phyloP scores from a whole-genome alignment of 2,888 invertebrate species.

The Metopia argyrocephala region DNA sequence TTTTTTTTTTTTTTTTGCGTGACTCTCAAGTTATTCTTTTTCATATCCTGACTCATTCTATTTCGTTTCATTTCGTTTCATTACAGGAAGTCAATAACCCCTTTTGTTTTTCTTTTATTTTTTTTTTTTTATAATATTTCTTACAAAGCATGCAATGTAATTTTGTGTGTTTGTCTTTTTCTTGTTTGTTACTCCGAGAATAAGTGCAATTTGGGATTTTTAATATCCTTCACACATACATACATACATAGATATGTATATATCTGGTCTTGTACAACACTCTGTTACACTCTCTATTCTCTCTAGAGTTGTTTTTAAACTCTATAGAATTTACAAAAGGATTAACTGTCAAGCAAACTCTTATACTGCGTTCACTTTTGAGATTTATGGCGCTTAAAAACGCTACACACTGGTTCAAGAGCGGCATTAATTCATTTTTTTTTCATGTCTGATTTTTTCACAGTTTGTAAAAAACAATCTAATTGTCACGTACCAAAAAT shows the following conservation, averaged over 20 bases:
- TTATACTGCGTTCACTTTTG: no score
- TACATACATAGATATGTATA: background rate
- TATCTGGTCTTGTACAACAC: no score
- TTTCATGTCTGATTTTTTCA: no score
- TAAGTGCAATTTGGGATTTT: background rate
- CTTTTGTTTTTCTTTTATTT: conserved; percentile 43
- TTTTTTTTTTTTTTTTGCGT: conserved; percentile 45
- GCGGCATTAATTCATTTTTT: no score
- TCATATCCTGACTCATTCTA: conserved; percentile 53
- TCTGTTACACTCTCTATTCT: no score
- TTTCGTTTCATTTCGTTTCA: conserved; percentile 16
- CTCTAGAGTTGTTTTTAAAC: no score
- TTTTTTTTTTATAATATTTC: background rate
- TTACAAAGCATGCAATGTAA: background rate
- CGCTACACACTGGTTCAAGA: no score
- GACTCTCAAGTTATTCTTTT: conserved; percentile 45
- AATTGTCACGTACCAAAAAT: no score
- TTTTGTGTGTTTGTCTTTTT: conserved; percentile 15
- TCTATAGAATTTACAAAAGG: no score
- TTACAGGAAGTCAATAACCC: conserved; percentile 61
- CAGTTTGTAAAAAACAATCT: no score
- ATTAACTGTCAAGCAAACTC: no score
- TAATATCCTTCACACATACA: background rate
- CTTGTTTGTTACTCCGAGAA: background rate
- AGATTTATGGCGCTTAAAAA: no score